phyloP scores from a whole-genome alignment of 2,113 vertebrate genomes.

The Paramisgurnus dabryanus region DNA sequence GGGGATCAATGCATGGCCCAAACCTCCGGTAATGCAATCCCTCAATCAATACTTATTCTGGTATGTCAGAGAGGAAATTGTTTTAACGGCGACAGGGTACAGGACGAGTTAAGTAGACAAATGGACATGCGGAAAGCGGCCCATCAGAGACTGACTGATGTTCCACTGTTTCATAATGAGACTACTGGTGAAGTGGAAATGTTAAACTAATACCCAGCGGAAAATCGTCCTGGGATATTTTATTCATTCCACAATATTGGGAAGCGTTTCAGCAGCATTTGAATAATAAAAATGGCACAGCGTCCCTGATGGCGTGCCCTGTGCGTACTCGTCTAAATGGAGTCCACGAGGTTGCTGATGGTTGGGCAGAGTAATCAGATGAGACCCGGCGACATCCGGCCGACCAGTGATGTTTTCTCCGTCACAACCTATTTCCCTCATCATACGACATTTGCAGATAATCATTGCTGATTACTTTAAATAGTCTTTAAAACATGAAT shows the following conservation, averaged over 20 bases:
- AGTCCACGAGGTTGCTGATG: background rate
- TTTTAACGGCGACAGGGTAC: slow-evolving; percentile 53
- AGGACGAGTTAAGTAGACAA: slow-evolving; percentile 41
- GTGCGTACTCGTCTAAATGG: slow-evolving; percentile 39
- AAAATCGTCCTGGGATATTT: slow-evolving; percentile 55
- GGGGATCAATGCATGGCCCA: slow-evolving; percentile 45
- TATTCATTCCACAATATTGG: slow-evolving; percentile 48
- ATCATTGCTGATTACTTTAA: slow-evolving; percentile 70
- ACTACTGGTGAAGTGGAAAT: slow-evolving; percentile 33
- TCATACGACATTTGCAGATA: slow-evolving; percentile 55
- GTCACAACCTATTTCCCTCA: slow-evolving; percentile 45
- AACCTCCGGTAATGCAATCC: slow-evolving; percentile 56
- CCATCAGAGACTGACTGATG: slow-evolving; percentile 43
- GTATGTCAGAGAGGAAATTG: slow-evolving; percentile 56
- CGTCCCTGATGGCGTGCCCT: slow-evolving; percentile 32
- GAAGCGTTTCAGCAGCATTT: slow-evolving; percentile 50
- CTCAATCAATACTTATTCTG: slow-evolving; percentile 47
- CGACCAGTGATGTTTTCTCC: slow-evolving; percentile 19
- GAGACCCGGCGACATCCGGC: slow-evolving; percentile 12
- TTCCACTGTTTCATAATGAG: slow-evolving; percentile 41
- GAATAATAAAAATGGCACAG: slow-evolving; percentile 52
- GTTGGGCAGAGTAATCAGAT: slow-evolving; percentile 12
- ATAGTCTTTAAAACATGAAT: slow-evolving; percentile 60
- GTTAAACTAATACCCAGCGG: slow-evolving; percentile 43
- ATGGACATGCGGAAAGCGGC: slow-evolving; percentile 28